Evolutionary conservation across 1,140 invertebrate species (phyloP).

Genomic region (Gyrodactylus salaris): DNA sequence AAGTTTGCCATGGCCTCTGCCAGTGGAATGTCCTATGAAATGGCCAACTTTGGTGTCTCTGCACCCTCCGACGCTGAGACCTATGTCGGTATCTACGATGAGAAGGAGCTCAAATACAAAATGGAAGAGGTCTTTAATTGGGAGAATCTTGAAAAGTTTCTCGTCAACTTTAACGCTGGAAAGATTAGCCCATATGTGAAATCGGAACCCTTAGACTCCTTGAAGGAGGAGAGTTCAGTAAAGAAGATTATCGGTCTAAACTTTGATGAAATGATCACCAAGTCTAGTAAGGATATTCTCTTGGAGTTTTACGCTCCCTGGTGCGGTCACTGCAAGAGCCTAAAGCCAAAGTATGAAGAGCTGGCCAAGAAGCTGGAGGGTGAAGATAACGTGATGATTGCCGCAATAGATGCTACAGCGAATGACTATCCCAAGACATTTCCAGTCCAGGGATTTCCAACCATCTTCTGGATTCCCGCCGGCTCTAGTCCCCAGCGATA

Average conservation of each 20-base stretch:
- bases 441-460: conserved; percentile 77
- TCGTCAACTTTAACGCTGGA: conserved; percentile 43
- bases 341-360: conserved; percentile 67
- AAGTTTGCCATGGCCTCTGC: conserved; percentile 60
- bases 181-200: conserved; percentile 66
- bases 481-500: conserved; percentile 48
- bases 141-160: conserved; percentile 51
- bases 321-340: conserved; percentile 84
- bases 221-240: conserved; percentile 43
- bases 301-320: conserved; percentile 93
- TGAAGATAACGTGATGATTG: conserved; percentile 51
- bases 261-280: conserved; percentile 65
- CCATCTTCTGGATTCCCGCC: conserved; percentile 70
- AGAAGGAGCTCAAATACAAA: conserved; percentile 49
- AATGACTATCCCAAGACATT: conserved; percentile 75
- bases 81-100: conserved; percentile 41
- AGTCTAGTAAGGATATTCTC: conserved; percentile 60
- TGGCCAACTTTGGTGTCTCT: conserved; percentile 67
- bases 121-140: conserved; percentile 47
- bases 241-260: conserved; percentile 74
- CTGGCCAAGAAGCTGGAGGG: conserved; percentile 51
- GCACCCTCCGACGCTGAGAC: conserved; percentile 50
- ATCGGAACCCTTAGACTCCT: conserved; percentile 60
- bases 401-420: conserved; percentile 87
- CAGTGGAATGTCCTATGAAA: conserved; percentile 24